These are phyloP conservation scores for Falco punctatus DNA, from an alignment of 2,113 vertebrate species.

Conservation along the genomic window DNA sequence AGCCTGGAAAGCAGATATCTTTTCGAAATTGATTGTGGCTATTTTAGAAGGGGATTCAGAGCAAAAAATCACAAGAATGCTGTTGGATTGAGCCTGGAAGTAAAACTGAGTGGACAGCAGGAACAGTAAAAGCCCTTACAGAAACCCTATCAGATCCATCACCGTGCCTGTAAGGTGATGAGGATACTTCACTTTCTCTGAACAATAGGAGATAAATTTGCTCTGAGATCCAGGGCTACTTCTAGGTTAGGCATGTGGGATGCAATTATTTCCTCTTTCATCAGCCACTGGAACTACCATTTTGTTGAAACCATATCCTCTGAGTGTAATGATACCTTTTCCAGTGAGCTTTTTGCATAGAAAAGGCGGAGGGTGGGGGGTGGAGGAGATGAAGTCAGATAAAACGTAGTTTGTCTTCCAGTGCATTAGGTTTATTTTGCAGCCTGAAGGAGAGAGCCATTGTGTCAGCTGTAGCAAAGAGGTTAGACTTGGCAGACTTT, in stretches of 20 bases:
- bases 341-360: neutral
- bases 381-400: neutral
- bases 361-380: neutral
- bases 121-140: neutral
- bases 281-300: constrained; percentile 62
- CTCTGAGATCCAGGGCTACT: constrained; percentile 33
- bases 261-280: constrained; percentile 66
- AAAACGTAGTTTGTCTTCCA: neutral
- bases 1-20: neutral
- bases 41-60: neutral
- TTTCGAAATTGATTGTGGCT: neutral
- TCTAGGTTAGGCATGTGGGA: constrained; percentile 38
- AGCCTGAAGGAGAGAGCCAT: neutral
- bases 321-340: constrained; percentile 37
- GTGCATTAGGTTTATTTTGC: neutral
- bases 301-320: constrained; percentile 64
- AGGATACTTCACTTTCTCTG: constrained; percentile 52
- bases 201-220: constrained; percentile 43
- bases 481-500: neutral
- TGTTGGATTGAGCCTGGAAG: neutral
- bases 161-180: neutral
- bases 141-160: constrained; percentile 17
- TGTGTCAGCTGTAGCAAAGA: neutral
- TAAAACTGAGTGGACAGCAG: neutral
- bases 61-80: neutral